phyloP scores from a whole-genome alignment of 64 coral and sea anemone species.

The Montipora efflorescens region DNA sequence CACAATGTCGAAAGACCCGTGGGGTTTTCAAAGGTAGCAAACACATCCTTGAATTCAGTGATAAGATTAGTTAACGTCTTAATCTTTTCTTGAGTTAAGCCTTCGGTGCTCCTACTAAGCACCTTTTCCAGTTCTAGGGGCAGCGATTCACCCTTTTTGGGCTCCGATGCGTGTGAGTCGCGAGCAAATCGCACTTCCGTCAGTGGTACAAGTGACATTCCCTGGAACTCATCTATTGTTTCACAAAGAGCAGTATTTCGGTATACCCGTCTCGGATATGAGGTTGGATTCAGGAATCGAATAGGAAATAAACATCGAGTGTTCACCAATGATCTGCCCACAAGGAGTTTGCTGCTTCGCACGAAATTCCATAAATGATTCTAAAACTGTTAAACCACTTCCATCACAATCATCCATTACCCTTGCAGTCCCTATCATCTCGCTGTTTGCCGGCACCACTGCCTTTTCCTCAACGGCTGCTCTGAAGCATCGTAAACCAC shows the following conservation, averaged over 20 bases:
- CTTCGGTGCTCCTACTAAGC: neutral
- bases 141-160: neutral
- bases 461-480: neutral
- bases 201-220: neutral
- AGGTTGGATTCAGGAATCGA: conserved; percentile 21
- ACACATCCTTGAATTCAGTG: neutral
- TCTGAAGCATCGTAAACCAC: neutral
- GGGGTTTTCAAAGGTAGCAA: neutral
- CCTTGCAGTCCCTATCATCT: neutral
- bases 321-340: neutral
- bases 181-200: neutral
- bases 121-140: neutral
- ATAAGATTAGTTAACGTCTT: neutral
- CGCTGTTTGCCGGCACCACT: neutral
- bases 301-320: neutral
- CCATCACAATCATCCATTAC: neutral
- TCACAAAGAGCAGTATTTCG: conserved; percentile 30
- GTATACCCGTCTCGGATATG: conserved; percentile 7
- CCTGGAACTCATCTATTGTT: neutral
- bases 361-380: neutral
- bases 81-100: neutral
- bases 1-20: neutral
- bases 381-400: neutral
- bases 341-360: neutral
- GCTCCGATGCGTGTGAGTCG: neutral